Evolutionary conservation across 2,888 invertebrate species (phyloP), one percentile per base, ranked within the genome.

Genomic region (Opisthograptis luteolata): DNA sequence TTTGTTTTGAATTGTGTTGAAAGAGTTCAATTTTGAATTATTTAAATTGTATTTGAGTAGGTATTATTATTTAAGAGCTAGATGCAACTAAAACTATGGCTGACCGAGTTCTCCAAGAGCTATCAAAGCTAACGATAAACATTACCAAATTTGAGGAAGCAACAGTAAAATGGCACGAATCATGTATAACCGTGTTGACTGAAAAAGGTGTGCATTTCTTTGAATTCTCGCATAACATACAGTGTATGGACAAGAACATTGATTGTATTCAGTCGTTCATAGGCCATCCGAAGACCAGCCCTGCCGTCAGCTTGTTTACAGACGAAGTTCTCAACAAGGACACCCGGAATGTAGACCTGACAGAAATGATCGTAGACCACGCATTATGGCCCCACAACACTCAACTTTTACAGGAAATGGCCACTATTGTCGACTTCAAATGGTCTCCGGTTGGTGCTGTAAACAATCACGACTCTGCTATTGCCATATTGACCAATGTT

Each of bases 331-430:
- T 79, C 2, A 64, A 64, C 8, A 55, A 53, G 15, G 63, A 71
- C 9, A 64, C 84, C 46, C 68, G 57, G 15, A 87, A 85, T 56
- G 61, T 73, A 2, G 78, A 87, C 20, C 70, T 76, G 8, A 74
- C 76, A 0, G 80, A 85, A 61, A 76, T 87, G 80, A 63, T 84
- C 4, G 48, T 81, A 4, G 77, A 88, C 40, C 76, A 84, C 1
- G 61, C 77, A 3, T 66, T 86, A 30, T 88, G 87, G 87, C 81
- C 87, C 0, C 81, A 87, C 47, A 83, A 79, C 46, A 55, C 63
- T 0, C 58, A 72, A 19, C 52, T 89, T n/a, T 58, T 75, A 14
- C 60, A 78, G 46, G 82, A 85, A 60, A 69, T 81, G 73, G 68
- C 75, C 0, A 69, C 66, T 41, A 57, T 82, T 0, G 52, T 53